Base-by-base conservation (phyloP, 1,140 invertebrate genomes). In the Tribolium madens region DNA sequence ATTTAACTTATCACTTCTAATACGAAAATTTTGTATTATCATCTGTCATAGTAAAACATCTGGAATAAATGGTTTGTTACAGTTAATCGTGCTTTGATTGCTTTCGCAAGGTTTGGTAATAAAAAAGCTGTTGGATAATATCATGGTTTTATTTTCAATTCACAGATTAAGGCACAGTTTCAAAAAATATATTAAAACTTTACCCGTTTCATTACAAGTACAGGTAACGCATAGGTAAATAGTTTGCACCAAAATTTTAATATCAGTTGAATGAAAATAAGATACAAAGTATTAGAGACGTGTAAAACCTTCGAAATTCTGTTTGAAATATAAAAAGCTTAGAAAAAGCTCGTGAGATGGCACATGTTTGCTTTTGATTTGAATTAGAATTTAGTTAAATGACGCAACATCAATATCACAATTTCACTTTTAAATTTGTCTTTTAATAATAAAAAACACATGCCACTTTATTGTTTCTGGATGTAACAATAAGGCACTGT, bases 401-500 rank as follows among this genome's bases (percentile, higher is more conserved):
- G 68, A 71, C 36, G 36, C 47, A 71, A 48, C 68, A 80, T 80
- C 76, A 77, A 75, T 81, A 82, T 80, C 79, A 79, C 81, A 80
- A 52, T 76, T 79, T 68, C 15, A 76, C 47, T 69, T 64, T 75
- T 72, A 76, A 73, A 78, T 60, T 75, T 81, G 76, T 81, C 75
- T 81, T 78, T 78, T 72, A 60, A 72, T 79, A n/a, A n/a, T 13
- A 42, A 68, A 77, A 81, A 83, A 84, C 80, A 78, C 26, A 78
- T 82, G 77, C 82, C 81, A 81, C 76, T 79, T 79, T 80, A 76
- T 80, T 72, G 70, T 72, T 81, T 78, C 76, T 72, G 15, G 80
- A 74, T 70, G 50, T 70, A 76, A 79, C 78, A 81, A 84, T 83
- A 84, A 82, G 81, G 81, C 77, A 83, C 80, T 79, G 79, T 82